Base-by-base conservation (phyloP, 2,888 invertebrate species). In the Dryobota labecula region DNA sequence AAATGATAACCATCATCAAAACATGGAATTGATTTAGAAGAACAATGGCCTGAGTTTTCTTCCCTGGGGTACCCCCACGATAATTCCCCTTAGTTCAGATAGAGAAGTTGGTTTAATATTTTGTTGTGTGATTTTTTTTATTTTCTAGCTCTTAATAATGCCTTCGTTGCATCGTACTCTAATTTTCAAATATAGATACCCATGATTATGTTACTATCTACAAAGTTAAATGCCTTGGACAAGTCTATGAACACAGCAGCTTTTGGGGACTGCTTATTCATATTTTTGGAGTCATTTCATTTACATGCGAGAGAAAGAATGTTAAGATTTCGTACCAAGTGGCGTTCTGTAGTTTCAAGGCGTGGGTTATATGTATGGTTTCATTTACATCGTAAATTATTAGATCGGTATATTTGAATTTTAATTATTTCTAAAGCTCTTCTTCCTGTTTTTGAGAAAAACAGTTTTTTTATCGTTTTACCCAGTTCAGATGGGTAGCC, bases 21-120 rank as follows among this genome's bases (percentile, higher is more conserved):
- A 18, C 4, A 47, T 24, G 2, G 24, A 24, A 41, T 11, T 24
- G 20, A 30, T 20, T 9, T 30, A 3, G 2, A 61, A 43, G 1
- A 70, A 51, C 13, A 36, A 51, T 36, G 73, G 62, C 18, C 33
- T 13, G 11, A 73, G 27, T 36, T 13, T 36, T 36, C 41, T 27
- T 36, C 61, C 73, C 13, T 70, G 27, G 41, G 41, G 49, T 9
- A 70, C 6, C 33, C 49, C 49, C 13, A n/a, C 15, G 11, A n/a
- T 18, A n/a, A 2, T 30, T 18, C 15, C 24, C 15, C 15, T 27
- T 24, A 0, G 2, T 15, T 57, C 1, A 27, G 7, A 9, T 15
- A 9, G 2, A 11, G n/a, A 24, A 13, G n/a, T 49, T 20, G 0
- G 8, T 27, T 27, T 30, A 0, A 24, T 5, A 45, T 41, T 27